Evolutionary conservation across 2,113 vertebrate genomes (phyloP), one percentile per base, ranked within the genome.

Genomic region (Meles meles): DNA sequence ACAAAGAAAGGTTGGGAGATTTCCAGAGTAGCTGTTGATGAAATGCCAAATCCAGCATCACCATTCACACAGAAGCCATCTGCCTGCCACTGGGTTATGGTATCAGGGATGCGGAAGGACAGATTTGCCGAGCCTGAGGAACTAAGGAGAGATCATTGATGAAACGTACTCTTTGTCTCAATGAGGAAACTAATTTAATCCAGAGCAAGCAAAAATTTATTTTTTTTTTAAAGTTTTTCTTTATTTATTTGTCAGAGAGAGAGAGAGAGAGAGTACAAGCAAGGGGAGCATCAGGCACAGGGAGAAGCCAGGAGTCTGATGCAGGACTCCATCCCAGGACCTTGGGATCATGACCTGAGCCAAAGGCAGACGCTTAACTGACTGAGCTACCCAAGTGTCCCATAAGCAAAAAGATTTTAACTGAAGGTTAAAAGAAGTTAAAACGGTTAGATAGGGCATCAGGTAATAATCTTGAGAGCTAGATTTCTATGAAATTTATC

Each of bases 81-180:
- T 4, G 99, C 99, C 23, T 99, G 98, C 99, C 99, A 99, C 34
- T 99, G 98, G 0, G 99, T 99, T 98, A 99, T 99, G 63, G 98
- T 99, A 98, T 99, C 99, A 2, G 99, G 99, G 37, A 99, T 97
- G 0, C 95, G 99, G 90, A 99, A 98, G 1, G 83, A 86, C 42
- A 96, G 12, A 55, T 93, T 47, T 0, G 37, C 93, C 5, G 97
- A 88, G 49, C 99, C 99, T 1, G 67, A 98, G 76, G 98, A 97
- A 76, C 99, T 99, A 77, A 72, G 74, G 49, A 57, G 39, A 79
- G 4, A 93, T 37, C 94, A 82, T 17, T 21, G 95, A 11, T 88
- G 90, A 96, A 37, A 0, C 23, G 13, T 61, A 13, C 93, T 55
- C 9, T 67, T 72, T 55, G 34, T 80, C 18, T 77, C 69, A 85